Evolutionary conservation across 2,888 invertebrate species (phyloP), one percentile per base, ranked within the genome.

Genomic region (Apodemia hepburni): DNA sequence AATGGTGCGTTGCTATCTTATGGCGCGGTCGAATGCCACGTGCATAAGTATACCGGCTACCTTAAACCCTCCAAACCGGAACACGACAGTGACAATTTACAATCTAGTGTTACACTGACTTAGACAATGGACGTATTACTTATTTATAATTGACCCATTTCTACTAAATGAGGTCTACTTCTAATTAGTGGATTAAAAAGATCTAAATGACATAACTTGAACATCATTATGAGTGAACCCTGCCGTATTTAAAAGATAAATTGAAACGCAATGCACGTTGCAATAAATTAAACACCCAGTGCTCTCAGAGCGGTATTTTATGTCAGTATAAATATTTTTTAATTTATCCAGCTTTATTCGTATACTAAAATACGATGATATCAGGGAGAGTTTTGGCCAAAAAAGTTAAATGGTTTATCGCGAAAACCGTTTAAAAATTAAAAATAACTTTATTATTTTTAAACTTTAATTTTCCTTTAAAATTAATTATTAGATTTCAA

Each of bases 191-290:
- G 45, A 8, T 47, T 47, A 47, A 47, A 47, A 8, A 45, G 45
- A 45, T 45, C 45, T 45, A 45, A 45, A 45, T n/a, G 45, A 45
- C 45, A n/a, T 45, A n/a, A n/a, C 47, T 47, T 47, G 47, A 47
- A 47, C 47, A 47, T 17, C 47, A 47, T 47, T 47, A 47, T 47
- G 47, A 47, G 47, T 17, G 45, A 45, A 45, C 45, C n/a, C n/a
- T 45, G 45, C n/a, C 47, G 47, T 17, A 47, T 47, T 17, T 47
- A 47, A 47, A 47, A 47, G n/a, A 47, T 47, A 47, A 47, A 47
- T 47, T 47, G 17, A 47, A 47, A 47, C 47, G 47, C 47, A 47
- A 17, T 47, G 47, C 47, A 47, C 47, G 4, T 47, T 17, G 47
- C 17, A 47, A 47, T 47, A 47, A 47, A 47, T 47, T 47, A 47